Evolutionary conservation across 92 coral and sea anemone genomes (phyloP).

Genomic region (Porites rus): DNA sequence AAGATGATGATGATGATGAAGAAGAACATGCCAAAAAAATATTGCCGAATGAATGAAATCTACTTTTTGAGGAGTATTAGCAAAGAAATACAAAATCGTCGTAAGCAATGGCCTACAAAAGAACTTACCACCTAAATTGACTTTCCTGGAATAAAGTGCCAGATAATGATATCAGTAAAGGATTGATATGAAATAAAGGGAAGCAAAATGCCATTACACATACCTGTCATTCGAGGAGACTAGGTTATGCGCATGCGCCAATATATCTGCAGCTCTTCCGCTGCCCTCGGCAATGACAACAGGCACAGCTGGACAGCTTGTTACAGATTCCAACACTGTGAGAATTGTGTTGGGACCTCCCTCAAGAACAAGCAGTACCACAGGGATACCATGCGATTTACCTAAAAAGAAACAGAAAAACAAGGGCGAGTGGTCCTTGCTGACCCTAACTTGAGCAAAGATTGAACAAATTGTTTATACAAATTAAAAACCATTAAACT

Average conservation of each 20-base stretch:
- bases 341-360: conserved; percentile 89
- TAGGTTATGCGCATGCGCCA: conserved; percentile 83
- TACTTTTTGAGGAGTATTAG: no score
- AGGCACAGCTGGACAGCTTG: conserved; percentile 91
- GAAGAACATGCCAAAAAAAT: no score
- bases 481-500: no score
- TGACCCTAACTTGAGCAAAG: no score
- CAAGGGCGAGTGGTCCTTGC: background rate
- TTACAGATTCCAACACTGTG: conserved; percentile 87
- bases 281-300: conserved; percentile 97
- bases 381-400: conserved; percentile 81
- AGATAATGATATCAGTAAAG: no score
- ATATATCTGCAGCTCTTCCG: conserved; percentile 94
- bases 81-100: no score
- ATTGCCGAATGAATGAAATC: no score
- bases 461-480: no score
- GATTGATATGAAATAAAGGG: background rate
- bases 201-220: conserved; percentile 4
- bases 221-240: conserved; percentile 76
- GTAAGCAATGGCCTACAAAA: no score
- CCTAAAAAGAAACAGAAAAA: background rate
- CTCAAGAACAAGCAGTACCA: conserved; percentile 89
- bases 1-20: no score
- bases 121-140: no score
- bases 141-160: no score